Evolutionary conservation across 2,888 invertebrate species (phyloP).

Genomic region (Mesorhabditis spiculigera): DNA sequence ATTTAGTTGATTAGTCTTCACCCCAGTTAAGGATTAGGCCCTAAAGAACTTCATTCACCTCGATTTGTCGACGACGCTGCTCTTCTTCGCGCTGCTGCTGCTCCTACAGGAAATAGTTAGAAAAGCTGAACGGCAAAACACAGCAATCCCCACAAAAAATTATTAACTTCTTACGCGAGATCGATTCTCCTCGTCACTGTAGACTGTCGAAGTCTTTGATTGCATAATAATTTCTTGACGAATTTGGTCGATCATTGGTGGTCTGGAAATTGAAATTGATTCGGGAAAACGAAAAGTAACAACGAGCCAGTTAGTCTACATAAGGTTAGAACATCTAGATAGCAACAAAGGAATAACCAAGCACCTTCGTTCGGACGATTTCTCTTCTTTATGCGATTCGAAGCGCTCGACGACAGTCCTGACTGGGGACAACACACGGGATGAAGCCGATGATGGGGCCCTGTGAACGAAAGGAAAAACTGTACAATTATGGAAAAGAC

Average conservation of each 20-base stretch:
- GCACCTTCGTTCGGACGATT: not conserved
- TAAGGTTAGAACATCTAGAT: not conserved
- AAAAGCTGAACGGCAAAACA: too few relatives aligned
- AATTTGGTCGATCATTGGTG: constrained; percentile 1
- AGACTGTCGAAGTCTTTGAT: not conserved
- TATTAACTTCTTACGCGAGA: not conserved
- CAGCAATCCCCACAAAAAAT: too few relatives aligned
- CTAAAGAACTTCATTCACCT: not conserved
- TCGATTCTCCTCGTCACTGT: constrained; percentile 6
- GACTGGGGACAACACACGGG: not conserved
- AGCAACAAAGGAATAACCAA: not conserved
- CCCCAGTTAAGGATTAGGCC: not conserved
- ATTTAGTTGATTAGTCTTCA: too few relatives aligned
- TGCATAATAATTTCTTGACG: constrained; percentile 1
- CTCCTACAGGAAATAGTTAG: not conserved
- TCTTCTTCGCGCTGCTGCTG: not conserved
- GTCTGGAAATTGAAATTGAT: not conserved
- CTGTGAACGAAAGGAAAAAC: not conserved
- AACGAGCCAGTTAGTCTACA: not conserved
- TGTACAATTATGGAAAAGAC: too few relatives aligned
- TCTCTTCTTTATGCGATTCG: constrained; percentile 1
- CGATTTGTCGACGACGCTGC: not conserved
- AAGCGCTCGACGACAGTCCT: constrained; percentile 2
- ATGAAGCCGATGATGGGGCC: constrained; percentile 2
- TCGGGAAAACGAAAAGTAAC: not conserved